Conservation (phyloP, 2,888 invertebrate species). For the Cheilosia urbana region DNA sequence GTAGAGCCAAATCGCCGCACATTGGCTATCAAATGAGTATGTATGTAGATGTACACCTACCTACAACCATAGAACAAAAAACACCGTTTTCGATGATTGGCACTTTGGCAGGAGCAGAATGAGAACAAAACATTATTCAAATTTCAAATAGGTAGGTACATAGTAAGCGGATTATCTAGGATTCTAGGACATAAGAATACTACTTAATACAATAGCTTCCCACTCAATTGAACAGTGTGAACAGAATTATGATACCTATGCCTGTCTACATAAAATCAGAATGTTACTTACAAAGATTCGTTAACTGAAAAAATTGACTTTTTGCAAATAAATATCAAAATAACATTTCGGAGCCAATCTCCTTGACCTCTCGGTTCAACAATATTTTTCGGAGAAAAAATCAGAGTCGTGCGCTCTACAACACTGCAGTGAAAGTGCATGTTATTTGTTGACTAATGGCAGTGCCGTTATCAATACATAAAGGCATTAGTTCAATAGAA, state of each 20-base stretch:
- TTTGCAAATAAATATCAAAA: conserved; percentile 29
- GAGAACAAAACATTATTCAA: conserved; percentile 54
- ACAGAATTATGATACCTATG: conserved; percentile 26
- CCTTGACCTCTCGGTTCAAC: conserved; percentile 58
- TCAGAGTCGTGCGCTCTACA: neutral
- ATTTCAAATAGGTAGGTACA: conserved; percentile 49
- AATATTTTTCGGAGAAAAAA: conserved; percentile 11
- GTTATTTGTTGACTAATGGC: conserved; percentile 6
- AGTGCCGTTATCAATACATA: conserved; percentile 33
- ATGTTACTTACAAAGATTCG: conserved; percentile 30
- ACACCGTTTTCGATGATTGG: conserved; percentile 42
- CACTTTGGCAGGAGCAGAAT: conserved; percentile 38
- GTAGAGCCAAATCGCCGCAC: conserved; percentile 11
- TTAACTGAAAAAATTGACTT: conserved; percentile 12
- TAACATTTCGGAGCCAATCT: conserved; percentile 31
- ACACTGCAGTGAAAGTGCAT: conserved; percentile 9
- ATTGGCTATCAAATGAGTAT: conserved; percentile 30
- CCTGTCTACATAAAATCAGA: neutral
- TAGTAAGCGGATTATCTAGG: conserved; percentile 39
- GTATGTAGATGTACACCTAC: no score
- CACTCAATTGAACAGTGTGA: conserved; percentile 18
- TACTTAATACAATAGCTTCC: conserved; percentile 28
- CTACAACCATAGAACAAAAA: conserved; percentile 6
- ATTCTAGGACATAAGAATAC: conserved; percentile 62
- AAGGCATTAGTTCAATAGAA: conserved; percentile 30